These are phyloP conservation scores for Heliconius congener DNA, from an alignment of 1,140 invertebrate genomes.

Conservation along the genomic window DNA sequence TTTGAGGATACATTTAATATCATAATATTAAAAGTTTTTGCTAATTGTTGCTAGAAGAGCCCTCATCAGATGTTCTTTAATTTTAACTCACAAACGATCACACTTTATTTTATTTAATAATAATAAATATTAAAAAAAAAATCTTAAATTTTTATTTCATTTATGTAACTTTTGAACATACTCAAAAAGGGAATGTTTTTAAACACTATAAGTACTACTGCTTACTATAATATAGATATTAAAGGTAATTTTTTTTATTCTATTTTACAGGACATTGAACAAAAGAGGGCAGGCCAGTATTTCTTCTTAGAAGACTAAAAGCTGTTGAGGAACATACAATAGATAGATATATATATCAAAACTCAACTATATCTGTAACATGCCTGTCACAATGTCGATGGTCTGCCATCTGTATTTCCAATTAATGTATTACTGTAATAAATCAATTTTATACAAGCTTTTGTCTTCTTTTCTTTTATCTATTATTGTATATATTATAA, in stretches of 20 bases:
- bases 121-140: too few species aligned
- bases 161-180: too few species aligned
- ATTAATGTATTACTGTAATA: slow-evolving; percentile 73
- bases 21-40: too few species aligned
- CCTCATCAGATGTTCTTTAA: too few species aligned
- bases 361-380: slow-evolving; percentile 56
- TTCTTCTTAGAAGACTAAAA: slow-evolving; percentile 98
- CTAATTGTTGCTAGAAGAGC: too few species aligned
- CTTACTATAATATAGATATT: neutral
- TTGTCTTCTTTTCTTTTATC: neutral
- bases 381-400: slow-evolving; percentile 65
- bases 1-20: neutral
- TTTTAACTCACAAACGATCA: too few species aligned
- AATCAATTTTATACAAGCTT: slow-evolving; percentile 74
- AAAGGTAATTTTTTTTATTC: neutral
- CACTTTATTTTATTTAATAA: too few species aligned
- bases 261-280: slow-evolving; percentile 93
- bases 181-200: too few species aligned
- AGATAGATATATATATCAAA: slow-evolving; percentile 54
- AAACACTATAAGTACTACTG: too few species aligned
- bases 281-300: slow-evolving; percentile 98
- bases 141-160: too few species aligned
- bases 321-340: slow-evolving; percentile 28
- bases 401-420: slow-evolving; percentile 67
- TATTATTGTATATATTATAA: neutral